These are phyloP conservation scores for Dicyrtoma fusca DNA, from an alignment of 2,888 invertebrate species.

Conservation along the genomic window DNA sequence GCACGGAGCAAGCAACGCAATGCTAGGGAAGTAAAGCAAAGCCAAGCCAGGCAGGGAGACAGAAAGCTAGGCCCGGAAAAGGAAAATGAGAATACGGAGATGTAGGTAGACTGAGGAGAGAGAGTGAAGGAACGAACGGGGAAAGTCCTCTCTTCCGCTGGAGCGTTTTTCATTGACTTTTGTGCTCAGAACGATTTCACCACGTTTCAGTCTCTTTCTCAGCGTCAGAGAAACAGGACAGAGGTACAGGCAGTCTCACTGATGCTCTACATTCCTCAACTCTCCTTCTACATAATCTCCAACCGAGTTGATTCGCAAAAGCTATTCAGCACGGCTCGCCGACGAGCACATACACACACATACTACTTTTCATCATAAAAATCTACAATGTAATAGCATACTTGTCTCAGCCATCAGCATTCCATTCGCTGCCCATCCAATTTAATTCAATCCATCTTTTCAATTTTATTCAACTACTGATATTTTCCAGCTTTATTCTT, in stretches of 20 bases:
- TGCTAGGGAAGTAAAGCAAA: no score
- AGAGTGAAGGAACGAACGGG: not conserved
- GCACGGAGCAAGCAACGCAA: no score
- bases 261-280: not conserved
- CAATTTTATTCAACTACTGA: no score
- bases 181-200: constrained; percentile 27
- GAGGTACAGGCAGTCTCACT: constrained; percentile 3
- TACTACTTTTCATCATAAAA: no score
- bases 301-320: not conserved
- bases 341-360: no score
- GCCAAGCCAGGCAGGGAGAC: not conserved
- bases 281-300: not conserved
- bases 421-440: no score
- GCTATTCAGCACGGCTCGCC: no score
- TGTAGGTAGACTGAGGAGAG: not conserved
- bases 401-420: no score
- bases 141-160: constrained; percentile 4
- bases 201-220: constrained; percentile 32
- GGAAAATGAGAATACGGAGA: no score
- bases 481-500: no score
- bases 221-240: constrained; percentile 29
- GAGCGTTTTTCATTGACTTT: constrained; percentile 27
- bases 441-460: no score
- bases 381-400: no score
- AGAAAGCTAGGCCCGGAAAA: not conserved